Percentiles rank a stretch among this genome's conserved stretches.
These are phyloP conservation scores for Dufourea novaeangliae DNA, from an alignment of 1,140 invertebrate species.

Conservation along the genomic window DNA sequence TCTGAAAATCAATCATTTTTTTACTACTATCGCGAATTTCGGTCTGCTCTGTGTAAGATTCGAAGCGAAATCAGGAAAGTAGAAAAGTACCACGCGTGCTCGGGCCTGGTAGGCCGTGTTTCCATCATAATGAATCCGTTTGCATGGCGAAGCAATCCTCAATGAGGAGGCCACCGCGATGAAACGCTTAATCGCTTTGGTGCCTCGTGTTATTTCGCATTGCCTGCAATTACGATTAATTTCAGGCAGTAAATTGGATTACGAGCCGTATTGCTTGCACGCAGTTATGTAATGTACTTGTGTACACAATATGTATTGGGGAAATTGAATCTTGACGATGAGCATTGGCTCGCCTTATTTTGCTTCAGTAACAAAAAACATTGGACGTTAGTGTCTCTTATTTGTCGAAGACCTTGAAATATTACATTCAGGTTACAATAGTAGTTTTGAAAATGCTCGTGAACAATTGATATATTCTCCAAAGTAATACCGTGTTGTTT, in stretches of 20 bases:
- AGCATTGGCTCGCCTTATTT: background rate
- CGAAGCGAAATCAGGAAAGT: slow-evolving; percentile 49
- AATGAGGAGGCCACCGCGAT: slow-evolving; percentile 17
- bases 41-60: background rate
- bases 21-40: background rate
- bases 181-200: slow-evolving; percentile 37
- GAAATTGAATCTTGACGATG: slow-evolving; percentile 18
- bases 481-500: no score
- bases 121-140: slow-evolving; percentile 52
- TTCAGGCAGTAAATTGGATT: slow-evolving; percentile 36
- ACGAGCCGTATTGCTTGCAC: slow-evolving; percentile 27
- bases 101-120: slow-evolving; percentile 12
- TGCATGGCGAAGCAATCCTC: slow-evolving; percentile 23
- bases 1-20: no score
- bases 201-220: slow-evolving; percentile 26
- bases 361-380: background rate
- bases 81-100: slow-evolving; percentile 40
- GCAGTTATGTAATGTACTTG: slow-evolving; percentile 15
- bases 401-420: no score
- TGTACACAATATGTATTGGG: slow-evolving; percentile 10
- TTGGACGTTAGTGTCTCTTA: no score
- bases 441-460: no score
- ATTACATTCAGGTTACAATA: no score
- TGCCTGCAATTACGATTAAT: slow-evolving; percentile 35
- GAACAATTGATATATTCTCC: no score